phyloP scores from a whole-genome alignment of 2,797 vertebrate genomes.

The Acestrorhynchus altus region DNA sequence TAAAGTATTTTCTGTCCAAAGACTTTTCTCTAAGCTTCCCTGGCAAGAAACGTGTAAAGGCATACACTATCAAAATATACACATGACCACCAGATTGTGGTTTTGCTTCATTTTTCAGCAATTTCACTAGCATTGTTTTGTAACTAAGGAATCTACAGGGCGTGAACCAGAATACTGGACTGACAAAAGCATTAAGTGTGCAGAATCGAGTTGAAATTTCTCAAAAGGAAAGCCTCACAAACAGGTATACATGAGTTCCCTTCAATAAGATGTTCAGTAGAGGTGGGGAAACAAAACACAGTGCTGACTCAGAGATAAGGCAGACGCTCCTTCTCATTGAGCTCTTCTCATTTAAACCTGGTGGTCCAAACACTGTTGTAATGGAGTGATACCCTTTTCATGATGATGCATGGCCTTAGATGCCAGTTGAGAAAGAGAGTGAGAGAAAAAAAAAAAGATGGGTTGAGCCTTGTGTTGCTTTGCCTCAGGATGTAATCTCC shows the following conservation, averaged over 20 bases:
- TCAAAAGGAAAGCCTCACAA: neutral
- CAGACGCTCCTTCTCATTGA: neutral
- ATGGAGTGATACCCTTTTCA: neutral
- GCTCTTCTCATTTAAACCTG: neutral
- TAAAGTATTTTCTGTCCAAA: too few relatives aligned
- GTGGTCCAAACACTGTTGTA: neutral
- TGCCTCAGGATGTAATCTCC: constrained; percentile 46
- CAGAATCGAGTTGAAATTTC: neutral
- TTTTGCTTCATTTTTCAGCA: too few relatives aligned
- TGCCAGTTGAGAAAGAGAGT: neutral
- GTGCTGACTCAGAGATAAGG: constrained; percentile 3
- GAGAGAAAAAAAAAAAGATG: constrained; percentile 16
- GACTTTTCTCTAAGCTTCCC: too few relatives aligned
- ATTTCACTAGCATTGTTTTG: too few relatives aligned
- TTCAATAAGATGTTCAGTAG: neutral
- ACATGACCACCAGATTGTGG: too few relatives aligned
- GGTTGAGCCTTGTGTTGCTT: constrained; percentile 35
- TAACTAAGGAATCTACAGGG: neutral
- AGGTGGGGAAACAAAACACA: neutral
- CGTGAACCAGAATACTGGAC: neutral
- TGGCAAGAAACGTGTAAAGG: too few relatives aligned
- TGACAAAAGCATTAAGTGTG: neutral
- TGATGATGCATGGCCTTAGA: neutral
- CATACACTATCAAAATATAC: too few relatives aligned
- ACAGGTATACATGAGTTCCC: neutral